phyloP scores from a whole-genome alignment of 2,888 invertebrate species.

The Calameuta filiformis region DNA sequence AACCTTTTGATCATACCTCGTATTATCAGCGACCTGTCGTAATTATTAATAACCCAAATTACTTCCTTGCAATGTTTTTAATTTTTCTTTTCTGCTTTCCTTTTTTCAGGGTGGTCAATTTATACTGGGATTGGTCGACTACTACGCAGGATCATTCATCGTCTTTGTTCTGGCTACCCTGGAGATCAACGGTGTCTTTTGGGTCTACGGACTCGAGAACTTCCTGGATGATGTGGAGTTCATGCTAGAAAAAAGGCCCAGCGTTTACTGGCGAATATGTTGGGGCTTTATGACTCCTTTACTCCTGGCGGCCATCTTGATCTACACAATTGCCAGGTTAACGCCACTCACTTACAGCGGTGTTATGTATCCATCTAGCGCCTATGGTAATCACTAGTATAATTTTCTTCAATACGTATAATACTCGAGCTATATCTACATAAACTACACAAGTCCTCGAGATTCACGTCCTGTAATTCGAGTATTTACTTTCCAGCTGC shows the following conservation, averaged over 20 bases:
- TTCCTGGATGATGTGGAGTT: constrained; percentile 81
- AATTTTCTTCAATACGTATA: constrained; percentile 30
- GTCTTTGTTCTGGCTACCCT: constrained; percentile 60
- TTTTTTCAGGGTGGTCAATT: constrained; percentile 56
- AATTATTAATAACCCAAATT: too few species aligned
- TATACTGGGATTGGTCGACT: constrained; percentile 58
- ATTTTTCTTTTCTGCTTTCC: too few species aligned
- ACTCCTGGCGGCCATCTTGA: constrained; percentile 75
- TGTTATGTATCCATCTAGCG: constrained; percentile 70
- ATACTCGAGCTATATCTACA: background rate
- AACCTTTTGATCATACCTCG: too few species aligned
- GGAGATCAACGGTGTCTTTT: constrained; percentile 58
- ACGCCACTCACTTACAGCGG: constrained; percentile 73
- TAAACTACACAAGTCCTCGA: background rate
- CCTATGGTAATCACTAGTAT: constrained; percentile 67
- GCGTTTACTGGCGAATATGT: constrained; percentile 82
- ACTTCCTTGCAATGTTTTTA: background rate
- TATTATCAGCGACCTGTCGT: too few species aligned
- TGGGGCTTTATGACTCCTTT: constrained; percentile 82
- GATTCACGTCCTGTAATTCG: too few species aligned
- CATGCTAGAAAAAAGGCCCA: constrained; percentile 78
- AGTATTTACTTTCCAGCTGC: constrained; percentile 42
- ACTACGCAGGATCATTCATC: constrained; percentile 58
- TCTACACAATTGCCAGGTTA: constrained; percentile 75
- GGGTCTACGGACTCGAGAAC: constrained; percentile 69